Base-by-base conservation (phyloP, 2,888 invertebrate species). In the Eumacrocentrus americanus region DNA sequence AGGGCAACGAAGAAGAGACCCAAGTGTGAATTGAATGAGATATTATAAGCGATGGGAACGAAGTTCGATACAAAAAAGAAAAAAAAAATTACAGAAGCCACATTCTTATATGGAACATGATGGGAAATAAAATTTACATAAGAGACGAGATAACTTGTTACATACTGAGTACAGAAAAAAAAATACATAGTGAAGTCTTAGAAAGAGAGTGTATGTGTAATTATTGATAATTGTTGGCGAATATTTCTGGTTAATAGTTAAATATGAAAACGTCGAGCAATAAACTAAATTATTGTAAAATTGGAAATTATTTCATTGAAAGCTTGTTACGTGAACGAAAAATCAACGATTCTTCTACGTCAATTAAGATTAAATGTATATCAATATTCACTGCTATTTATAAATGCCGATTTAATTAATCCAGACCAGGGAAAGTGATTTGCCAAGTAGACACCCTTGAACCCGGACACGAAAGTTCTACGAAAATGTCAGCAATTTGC, bases 121-220 rank as follows among this genome's bases (percentile, higher is more conserved):
- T 67, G 66, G 62, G 63, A 65, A 63, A 65, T 42, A 47, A 46
- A 65, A 63, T 65, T 67, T 62, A 56, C 65, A 67, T 67, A 62
- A 63, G 57, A 67, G 50, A 47, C 56, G 34, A 57, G 38, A 50
- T 50, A 16, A 58, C 22, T 34, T 12, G 11, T 38, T 29, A 51
- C 25, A 9, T 34, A 14, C 29, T 25, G 18, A 22, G 14, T 5
- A 44, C 34, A 23, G 16, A 37, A 46, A 46, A 46, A 25, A 54
- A 44, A 18, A 42, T 40, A 14, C 12, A 52, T 11, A 16, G 34
- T 29, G 7, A 46, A 22, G n/a, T 22, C 12, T 46, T n/a, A 12
- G 14, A n/a, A 12, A 14, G 12, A 40, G 20, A 3, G 14, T 12
- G 40, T 18, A 42, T 34, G 34, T 48, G 22, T 53, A 20, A 37